Evolutionary conservation across 2,113 vertebrate genomes (phyloP), one percentile per base, ranked within the genome.

Genomic region (Onychorhynchus coronatus): DNA sequence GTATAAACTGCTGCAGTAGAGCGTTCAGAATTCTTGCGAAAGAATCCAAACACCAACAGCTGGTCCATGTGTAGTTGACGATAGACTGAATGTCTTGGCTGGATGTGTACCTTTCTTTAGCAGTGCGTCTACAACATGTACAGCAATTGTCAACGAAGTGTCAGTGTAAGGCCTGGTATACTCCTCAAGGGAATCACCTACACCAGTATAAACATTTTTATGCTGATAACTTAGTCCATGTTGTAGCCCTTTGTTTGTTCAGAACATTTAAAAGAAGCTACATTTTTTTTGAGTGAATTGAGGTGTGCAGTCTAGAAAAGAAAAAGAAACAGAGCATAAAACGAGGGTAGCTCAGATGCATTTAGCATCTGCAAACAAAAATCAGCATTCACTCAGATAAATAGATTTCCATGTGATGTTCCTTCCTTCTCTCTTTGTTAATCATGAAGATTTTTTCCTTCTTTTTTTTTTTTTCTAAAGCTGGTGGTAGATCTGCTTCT

Each of bases 341-440:
- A 76, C 65, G 56, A 95, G 78, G 56, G 59, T 93, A 96, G 68
- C 84, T 81, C 55, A 61, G 53, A 91, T 49, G n/a, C 44, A 37
- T 75, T 85, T 94, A 92, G 77, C 82, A 85, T 92, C 85, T 88
- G 85, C 95, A 96, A 92, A 86, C 62, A 95, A 93, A 93, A 97
- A 86, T 92, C 86, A 59, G 74, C 7, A 4, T 91, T 94, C 85
- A 61, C 56, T 88, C 47, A 63, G 68, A 90, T 96, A 97, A 92
- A 86, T 82, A 58, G 31, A 85, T 88, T 95, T 94, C 68, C 90
- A 92, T 88, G 79, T 91, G 73, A 88, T 88, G 76, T 89, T 92
- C 50, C 77, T 91, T 91, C 73, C 58, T 78, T 88, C 46, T 97
- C 71, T 88, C 94, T 97, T 97, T 98, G 97, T 98, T 98, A 97